Percentiles rank a stretch among this genome's conserved stretches.
Evolutionary conservation across 2,113 vertebrate genomes (phyloP).

Genomic region (Chionis minor): DNA sequence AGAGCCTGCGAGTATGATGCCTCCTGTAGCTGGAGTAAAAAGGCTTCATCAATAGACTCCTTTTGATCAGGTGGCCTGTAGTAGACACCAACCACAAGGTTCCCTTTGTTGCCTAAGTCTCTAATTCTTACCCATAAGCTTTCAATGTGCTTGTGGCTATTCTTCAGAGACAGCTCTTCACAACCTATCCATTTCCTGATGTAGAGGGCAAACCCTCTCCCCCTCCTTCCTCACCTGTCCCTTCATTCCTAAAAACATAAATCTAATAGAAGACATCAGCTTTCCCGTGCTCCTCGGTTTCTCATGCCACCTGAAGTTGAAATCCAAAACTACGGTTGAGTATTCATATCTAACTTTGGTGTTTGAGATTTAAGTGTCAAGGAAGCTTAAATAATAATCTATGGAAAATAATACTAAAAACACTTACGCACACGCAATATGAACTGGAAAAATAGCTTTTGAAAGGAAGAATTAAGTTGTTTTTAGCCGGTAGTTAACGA

Average conservation of each 20-base stretch:
- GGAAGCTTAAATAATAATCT: not conserved
- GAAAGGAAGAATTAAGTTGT: not conserved
- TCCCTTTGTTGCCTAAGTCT: not conserved
- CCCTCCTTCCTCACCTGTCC: not conserved
- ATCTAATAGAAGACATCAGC: not conserved
- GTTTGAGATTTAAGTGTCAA: not conserved
- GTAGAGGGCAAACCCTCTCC: not conserved
- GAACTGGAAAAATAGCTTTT: not conserved
- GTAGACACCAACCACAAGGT: not conserved
- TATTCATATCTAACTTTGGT: not conserved
- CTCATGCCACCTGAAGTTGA: not conserved
- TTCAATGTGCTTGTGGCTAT: not conserved
- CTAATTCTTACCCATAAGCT: not conserved
- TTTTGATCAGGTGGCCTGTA: not conserved
- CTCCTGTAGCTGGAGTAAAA: not conserved
- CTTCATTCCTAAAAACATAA: not conserved
- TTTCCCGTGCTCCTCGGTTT: not conserved
- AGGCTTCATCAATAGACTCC: not conserved
- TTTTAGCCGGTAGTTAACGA: not conserved
- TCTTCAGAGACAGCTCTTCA: not conserved
- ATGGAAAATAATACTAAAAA: not conserved
- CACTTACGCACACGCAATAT: not conserved
- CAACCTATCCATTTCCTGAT: not conserved
- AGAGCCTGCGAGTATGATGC: not conserved
- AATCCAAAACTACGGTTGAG: not conserved